These are phyloP conservation scores for Rousettus leschenaultii DNA, from an alignment of 2,113 vertebrate genomes.

Conservation along the genomic window DNA sequence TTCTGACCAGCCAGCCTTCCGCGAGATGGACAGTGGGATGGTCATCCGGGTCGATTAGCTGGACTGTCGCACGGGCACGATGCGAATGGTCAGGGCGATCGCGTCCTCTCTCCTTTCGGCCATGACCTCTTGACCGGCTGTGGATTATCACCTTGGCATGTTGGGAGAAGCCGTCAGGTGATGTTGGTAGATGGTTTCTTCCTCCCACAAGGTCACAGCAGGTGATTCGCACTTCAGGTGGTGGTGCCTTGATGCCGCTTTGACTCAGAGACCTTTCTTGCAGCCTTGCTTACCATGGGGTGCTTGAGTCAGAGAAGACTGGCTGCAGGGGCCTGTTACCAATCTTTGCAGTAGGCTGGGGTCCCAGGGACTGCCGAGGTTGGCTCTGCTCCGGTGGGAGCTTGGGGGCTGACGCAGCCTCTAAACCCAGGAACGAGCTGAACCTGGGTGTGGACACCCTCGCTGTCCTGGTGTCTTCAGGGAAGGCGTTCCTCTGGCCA, in stretches of 20 bases:
- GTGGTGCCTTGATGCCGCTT: slow-evolving; percentile 61
- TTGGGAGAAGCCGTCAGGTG: neutral
- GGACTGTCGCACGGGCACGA: neutral
- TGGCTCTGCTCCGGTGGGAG: neutral
- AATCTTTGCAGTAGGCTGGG: slow-evolving; percentile 8
- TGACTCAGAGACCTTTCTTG: slow-evolving; percentile 50
- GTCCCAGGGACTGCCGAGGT: slow-evolving; percentile 14
- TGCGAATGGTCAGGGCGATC: neutral
- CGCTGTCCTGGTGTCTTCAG: neutral
- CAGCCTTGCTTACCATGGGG: slow-evolving; percentile 41
- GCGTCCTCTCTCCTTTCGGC: neutral
- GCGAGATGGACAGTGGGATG: neutral
- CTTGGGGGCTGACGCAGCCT: neutral
- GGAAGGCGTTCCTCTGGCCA: neutral
- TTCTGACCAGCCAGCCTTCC: neutral
- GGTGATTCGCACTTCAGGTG: neutral
- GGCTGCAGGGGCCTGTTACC: slow-evolving; percentile 56
- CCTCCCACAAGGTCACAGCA: slow-evolving; percentile 39
- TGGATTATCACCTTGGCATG: neutral
- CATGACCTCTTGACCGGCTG: neutral
- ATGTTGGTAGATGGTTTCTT: neutral
- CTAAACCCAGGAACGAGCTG: neutral
- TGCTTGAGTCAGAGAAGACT: slow-evolving; percentile 47
- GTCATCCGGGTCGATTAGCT: neutral
- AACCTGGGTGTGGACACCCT: neutral